Percentiles rank a stretch among this genome's conserved stretches.
phyloP scores from a whole-genome alignment of 2,113 vertebrate genomes.

The Cyrtonyx montezumae region DNA sequence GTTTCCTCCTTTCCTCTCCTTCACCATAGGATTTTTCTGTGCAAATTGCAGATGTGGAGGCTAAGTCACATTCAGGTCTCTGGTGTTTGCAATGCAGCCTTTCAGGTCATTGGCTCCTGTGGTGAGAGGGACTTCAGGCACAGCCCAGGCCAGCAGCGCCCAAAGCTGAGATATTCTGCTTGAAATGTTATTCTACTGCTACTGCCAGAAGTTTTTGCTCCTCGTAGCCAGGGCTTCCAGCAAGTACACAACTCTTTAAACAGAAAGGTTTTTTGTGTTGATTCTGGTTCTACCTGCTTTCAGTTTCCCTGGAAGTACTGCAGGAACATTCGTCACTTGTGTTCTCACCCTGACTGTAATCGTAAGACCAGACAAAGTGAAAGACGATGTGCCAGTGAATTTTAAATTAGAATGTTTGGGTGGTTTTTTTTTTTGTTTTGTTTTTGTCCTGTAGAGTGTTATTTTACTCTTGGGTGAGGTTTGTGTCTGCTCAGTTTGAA shows the following conservation, averaged over 20 bases:
- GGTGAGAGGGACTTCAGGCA: not conserved
- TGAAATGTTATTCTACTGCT: not conserved
- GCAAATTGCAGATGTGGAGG: accelerated
- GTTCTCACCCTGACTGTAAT: not conserved
- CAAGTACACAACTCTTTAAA: not conserved
- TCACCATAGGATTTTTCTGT: not conserved
- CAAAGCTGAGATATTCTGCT: not conserved
- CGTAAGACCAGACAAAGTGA: not conserved
- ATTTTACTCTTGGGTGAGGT: not conserved
- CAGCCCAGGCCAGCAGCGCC: not conserved
- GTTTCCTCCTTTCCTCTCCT: not conserved
- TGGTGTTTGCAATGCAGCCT: not conserved
- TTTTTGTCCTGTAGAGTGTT: not conserved
- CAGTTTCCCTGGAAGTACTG: not conserved
- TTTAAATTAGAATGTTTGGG: not conserved
- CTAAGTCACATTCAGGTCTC: not conserved
- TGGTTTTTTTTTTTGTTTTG: not conserved
- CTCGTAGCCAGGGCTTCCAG: not conserved
- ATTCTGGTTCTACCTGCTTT: not conserved
- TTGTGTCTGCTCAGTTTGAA: not conserved
- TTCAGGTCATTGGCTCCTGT: not conserved
- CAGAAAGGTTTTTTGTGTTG: not conserved
- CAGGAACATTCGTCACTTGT: not conserved
- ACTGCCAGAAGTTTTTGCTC: not conserved
- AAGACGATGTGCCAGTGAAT: not conserved